phyloP scores from a whole-genome alignment of 2,113 vertebrate genomes.

The Dasyprocta punctata region DNA sequence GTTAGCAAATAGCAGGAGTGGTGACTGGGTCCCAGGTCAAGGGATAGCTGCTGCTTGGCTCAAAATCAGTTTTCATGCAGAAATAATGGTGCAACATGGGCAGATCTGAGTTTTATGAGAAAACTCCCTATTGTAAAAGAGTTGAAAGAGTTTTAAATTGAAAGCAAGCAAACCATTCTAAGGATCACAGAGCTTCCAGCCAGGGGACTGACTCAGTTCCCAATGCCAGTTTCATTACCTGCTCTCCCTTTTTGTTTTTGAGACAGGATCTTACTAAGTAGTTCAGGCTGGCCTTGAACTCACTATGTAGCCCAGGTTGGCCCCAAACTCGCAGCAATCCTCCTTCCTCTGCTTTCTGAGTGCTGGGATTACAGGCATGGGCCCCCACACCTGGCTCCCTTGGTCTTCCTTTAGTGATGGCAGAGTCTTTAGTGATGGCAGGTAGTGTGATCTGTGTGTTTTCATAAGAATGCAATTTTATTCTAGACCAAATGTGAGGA shows the following conservation, averaged over 20 bases:
- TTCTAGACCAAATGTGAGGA: conserved; percentile 96
- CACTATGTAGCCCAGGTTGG: neutral
- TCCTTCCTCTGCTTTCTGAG: neutral
- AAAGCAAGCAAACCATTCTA: neutral
- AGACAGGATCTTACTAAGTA: neutral
- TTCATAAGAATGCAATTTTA: neutral
- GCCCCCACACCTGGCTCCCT: neutral
- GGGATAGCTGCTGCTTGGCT: neutral
- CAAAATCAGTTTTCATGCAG: neutral
- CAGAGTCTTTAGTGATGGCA: neutral
- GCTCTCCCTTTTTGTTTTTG: neutral
- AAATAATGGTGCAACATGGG: neutral
- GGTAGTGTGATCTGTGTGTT: neutral
- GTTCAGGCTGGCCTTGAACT: neutral
- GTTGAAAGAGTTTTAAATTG: neutral
- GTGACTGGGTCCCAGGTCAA: neutral
- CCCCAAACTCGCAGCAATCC: neutral
- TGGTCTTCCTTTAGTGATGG: neutral
- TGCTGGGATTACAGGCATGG: neutral
- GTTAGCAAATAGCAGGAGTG: neutral
- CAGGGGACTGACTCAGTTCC: neutral
- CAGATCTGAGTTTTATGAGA: neutral
- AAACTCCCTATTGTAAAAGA: neutral
- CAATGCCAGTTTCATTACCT: neutral
- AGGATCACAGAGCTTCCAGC: neutral